Base-by-base conservation (phyloP, 2,797 vertebrate genomes). In the Enteromius paludinosus region DNA sequence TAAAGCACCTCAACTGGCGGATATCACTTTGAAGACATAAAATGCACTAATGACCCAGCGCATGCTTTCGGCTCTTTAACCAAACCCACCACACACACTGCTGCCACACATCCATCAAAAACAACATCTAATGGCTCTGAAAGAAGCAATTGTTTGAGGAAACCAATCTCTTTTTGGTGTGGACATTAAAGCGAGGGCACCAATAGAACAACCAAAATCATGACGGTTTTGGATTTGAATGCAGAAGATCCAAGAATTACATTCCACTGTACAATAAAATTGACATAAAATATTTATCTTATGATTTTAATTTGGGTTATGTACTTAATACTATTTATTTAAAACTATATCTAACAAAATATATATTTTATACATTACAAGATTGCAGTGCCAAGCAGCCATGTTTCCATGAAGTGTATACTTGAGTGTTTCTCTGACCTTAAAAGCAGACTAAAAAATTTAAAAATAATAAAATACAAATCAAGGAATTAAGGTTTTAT, bases 11-110 rank as follows among this genome's bases (percentile, higher is more conserved):
- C 65, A 71, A 66, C 45, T 45, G 81, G 81, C 79, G 72, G 84
- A 84, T 85, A 82, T 85, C 74, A 72, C 85, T 86, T 85, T 82
- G 49, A 85, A 84, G 79, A 79, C 81, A 89, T 88, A 88, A 88
- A 90, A 90, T 75, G 75, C 80, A 68, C 82, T 86, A 86, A 86
- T 84, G 83, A 84, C 81, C 76, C 77, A 66, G 30, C 47, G 45
- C 43, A 83, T 84, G 76, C 81, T 89, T 86, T 85, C 82, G 85
- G 79, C 81, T 56, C 78, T 86, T 64, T 49, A 82, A 61, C 66
- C 78, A 69, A 81, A 81, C 79, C 85, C 33, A 73, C 86, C 73
- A 25, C 70, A 84, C 65, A 69, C 52, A 77, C 49, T n/a, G 35
- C 79, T 35, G 81, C 35, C 56, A 38, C 49, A 61, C 73, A 75